Evolutionary conservation across 2,888 invertebrate genomes (phyloP), one percentile per base, ranked within the genome.

Genomic region (Nymphalis c-album): DNA sequence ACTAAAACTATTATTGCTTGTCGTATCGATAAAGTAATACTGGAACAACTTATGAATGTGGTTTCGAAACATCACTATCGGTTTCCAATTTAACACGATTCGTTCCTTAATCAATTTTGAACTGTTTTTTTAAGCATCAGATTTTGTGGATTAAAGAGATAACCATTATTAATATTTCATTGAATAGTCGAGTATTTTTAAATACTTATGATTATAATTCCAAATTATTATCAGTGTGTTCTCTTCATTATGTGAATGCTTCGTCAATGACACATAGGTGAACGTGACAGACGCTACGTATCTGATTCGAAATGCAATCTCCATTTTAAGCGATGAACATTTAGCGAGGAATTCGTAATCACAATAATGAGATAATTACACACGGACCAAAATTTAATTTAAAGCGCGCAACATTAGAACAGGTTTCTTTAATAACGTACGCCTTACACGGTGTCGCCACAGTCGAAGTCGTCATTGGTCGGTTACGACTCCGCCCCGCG

Each of bases 311-410:
- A 83, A 81, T 77, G 83, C 85, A 86, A 87, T 87, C 85, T 85
- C 89, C 88, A 86, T 89, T 88, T 87, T 83, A 83, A 87, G 85
- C 85, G 85, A 85, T 84, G 86, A 88, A 86, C 87, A 91, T 91
- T 92, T 91, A 91, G 88, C 88, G 83, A 83, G 83, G 90, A 88
- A 90, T 91, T 90, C 88, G 89, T 91, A 92, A 91, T 92, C 86
- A 90, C 90, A 89, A 91, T 92, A 92, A 91, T 92, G 90, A 91
- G 91, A 91, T 92, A 92, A 92, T 92, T 92, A 92, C 90, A 91
- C 90, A 89, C 87, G 88, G 87, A 91, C 69, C 90, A 89, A 91
- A 92, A 92, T 91, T 92, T 91, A 92, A 92, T 92, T 93, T 91
- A 91, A 92, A 89, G 87, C 90, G 89, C 89, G 85, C 90, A 89